Evolutionary conservation across 1,140 invertebrate species (phyloP).

Genomic region (Drosophila subobscura): DNA sequence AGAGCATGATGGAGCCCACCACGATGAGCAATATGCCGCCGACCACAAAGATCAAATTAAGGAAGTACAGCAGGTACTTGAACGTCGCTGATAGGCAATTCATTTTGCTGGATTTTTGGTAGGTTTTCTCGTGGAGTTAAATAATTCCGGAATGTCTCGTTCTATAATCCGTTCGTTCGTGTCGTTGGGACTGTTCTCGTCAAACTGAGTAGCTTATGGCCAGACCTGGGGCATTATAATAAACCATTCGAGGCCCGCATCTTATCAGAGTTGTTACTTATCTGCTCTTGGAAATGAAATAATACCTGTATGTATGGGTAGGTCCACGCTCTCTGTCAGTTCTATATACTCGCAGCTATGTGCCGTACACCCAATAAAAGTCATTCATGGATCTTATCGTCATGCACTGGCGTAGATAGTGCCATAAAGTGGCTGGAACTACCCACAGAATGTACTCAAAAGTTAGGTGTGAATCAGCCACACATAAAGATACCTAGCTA

Average conservation of each 20-base stretch:
- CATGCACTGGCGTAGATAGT: conserved; percentile 46
- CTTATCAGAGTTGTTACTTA: conserved; percentile 56
- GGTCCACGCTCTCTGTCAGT: too few relatives aligned
- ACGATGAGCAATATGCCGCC: conserved; percentile 86
- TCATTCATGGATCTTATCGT: conserved; percentile 64
- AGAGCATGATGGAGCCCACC: conserved; percentile 85
- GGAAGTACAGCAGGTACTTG: conserved; percentile 78
- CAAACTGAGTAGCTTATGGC: conserved; percentile 35
- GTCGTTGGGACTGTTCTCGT: conserved; percentile 41
- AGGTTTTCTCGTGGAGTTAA: conserved; percentile 15
- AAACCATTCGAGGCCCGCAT: conserved; percentile 24
- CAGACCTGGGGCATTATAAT: conserved; percentile 54
- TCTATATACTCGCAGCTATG: conserved; percentile 19
- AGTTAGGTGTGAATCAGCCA: conserved; percentile 20
- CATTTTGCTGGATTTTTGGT: conserved; percentile 58
- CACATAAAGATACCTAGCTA: too few relatives aligned
- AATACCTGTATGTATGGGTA: neutral
- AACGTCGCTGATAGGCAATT: conserved; percentile 74
- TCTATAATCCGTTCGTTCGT: conserved; percentile 43
- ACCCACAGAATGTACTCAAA: conserved; percentile 21
- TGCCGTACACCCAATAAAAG: conserved; percentile 10
- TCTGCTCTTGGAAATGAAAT: conserved; percentile 40
- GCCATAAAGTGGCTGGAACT: conserved; percentile 3
- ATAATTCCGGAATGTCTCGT: neutral
- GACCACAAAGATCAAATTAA: conserved; percentile 83